Conservation (phyloP, 2,113 vertebrate species). For the Chrysemys picta region DNA sequence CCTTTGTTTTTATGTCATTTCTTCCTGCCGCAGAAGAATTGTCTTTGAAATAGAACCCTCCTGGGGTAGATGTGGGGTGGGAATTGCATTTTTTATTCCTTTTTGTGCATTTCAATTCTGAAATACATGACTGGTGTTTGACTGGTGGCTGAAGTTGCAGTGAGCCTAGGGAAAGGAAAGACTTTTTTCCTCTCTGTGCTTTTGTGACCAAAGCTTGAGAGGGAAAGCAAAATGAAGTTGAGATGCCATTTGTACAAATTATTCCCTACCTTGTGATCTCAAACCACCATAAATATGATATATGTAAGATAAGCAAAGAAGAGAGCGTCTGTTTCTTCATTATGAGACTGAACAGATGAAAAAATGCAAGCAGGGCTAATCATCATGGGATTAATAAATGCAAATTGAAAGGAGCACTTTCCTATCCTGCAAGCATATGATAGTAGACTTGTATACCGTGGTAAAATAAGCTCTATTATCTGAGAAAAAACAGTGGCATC, state of each 20-base stretch:
- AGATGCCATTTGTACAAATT: background rate
- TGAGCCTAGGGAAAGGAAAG: background rate
- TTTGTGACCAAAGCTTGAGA: background rate
- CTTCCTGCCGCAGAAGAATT: background rate
- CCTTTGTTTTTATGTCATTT: background rate
- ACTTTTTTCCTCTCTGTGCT: background rate
- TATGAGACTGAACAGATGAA: background rate
- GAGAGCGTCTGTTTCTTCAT: background rate
- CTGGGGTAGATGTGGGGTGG: background rate
- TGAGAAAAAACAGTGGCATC: background rate
- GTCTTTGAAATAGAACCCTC: slow-evolving; percentile 3
- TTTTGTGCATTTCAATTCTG: background rate
- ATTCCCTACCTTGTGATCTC: background rate
- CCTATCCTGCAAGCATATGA: background rate
- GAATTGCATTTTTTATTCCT: background rate
- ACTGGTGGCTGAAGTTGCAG: background rate
- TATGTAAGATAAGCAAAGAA: background rate
- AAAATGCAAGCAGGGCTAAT: background rate
- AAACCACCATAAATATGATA: background rate
- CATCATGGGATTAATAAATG: background rate
- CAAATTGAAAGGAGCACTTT: background rate
- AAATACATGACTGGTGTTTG: background rate
- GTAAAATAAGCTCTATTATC: background rate
- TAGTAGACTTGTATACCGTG: rapidly evolving
- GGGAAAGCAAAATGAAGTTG: rapidly evolving